Percentiles rank a stretch among this genome's conserved stretches.
These are phyloP conservation scores for Bombus balteatus DNA, from an alignment of 1,140 invertebrate species.

Conservation along the genomic window DNA sequence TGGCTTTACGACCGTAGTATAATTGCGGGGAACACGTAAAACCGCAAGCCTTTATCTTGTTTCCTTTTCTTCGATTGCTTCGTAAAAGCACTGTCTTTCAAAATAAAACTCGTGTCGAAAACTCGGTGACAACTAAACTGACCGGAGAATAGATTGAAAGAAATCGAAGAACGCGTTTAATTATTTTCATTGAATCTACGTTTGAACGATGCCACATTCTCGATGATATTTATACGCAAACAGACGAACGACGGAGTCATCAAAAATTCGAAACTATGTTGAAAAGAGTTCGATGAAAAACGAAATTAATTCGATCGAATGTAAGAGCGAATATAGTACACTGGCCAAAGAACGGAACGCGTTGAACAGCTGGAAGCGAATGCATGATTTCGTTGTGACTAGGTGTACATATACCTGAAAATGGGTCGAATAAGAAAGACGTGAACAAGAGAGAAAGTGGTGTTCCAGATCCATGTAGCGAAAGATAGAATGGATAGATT, in stretches of 20 bases:
- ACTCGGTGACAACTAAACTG: too few species aligned
- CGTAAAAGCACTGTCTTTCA: background rate
- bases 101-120: background rate
- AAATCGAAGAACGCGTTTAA: background rate
- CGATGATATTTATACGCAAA: background rate
- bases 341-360: conserved; percentile 30
- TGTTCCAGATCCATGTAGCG: conserved; percentile 41
- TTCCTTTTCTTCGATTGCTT: background rate
- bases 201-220: background rate
- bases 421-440: conserved; percentile 7
- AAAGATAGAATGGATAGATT: background rate
- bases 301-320: background rate
- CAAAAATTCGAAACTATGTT: background rate
- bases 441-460: conserved; percentile 58
- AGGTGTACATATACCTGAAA: conserved; percentile 1
- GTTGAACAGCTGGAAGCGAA: background rate
- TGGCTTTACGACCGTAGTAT: background rate
- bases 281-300: background rate
- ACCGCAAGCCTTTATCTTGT: conserved; percentile 25
- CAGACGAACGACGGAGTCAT: background rate
- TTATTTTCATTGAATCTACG: background rate
- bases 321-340: conserved; percentile 1
- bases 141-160: background rate
- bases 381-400: background rate
- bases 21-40: background rate